A percentile compares a stretch with the other conserved stretches of the same genome.
Conservation (phyloP, 1,140 invertebrate genomes). For the Rhyacophila brunnea region DNA sequence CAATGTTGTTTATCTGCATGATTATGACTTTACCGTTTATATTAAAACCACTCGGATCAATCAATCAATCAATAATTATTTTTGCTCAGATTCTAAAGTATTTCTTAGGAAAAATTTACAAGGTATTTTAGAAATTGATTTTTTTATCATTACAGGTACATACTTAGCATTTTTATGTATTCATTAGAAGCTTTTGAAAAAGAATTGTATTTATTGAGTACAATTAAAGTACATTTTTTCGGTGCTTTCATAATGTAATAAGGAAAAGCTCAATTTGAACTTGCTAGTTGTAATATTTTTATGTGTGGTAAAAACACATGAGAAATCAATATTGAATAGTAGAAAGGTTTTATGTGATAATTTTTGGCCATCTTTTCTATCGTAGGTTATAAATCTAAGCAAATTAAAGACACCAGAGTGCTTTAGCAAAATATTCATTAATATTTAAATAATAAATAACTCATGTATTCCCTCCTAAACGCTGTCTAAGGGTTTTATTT, state of each 20-base stretch:
- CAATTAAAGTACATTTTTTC: not conserved
- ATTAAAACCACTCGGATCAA: too few relatives aligned
- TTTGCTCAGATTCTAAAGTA: too few relatives aligned
- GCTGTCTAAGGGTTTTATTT: too few relatives aligned
- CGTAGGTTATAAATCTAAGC: constrained; percentile 7
- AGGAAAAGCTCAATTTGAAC: not conserved
- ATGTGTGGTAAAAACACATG: not conserved
- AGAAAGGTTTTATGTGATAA: constrained; percentile 15
- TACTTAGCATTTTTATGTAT: too few relatives aligned
- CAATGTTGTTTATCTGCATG: too few relatives aligned
- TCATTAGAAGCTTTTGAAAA: not conserved
- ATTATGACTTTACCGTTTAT: too few relatives aligned
- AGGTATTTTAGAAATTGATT: too few relatives aligned
- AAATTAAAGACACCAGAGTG: constrained; percentile 6
- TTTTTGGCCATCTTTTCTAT: constrained; percentile 23
- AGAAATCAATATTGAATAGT: not conserved
- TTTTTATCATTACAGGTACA: too few relatives aligned
- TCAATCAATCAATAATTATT: too few relatives aligned
- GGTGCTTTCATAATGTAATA: not conserved
- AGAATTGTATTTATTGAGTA: not conserved
- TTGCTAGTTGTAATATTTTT: not conserved
- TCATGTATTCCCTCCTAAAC: not conserved
- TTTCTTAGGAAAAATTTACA: too few relatives aligned
- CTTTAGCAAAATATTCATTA: constrained; percentile 18
- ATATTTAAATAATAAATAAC: constrained; percentile 1